Conservation (phyloP, 1,140 invertebrate genomes). For the Pygmarrhopalites habei region DNA sequence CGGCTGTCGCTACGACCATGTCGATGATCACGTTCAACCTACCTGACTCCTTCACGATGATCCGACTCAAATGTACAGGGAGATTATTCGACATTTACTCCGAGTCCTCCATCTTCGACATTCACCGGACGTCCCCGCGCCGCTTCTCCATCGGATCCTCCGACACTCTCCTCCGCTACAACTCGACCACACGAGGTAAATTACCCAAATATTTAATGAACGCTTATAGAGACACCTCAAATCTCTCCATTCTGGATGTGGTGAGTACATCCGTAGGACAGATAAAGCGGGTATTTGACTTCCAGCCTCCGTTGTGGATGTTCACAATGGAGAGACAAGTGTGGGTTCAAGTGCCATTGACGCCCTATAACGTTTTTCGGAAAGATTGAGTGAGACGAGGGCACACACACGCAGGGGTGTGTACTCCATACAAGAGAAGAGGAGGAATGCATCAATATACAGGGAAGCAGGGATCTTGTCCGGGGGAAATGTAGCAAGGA, state of each 20-base stretch:
- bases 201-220: background rate
- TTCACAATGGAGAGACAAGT: background rate
- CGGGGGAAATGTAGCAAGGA: too few relatives aligned
- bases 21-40: conserved; percentile 11
- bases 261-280: background rate
- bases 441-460: background rate
- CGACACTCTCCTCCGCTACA: background rate
- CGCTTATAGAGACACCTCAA: background rate
- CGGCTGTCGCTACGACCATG: background rate
- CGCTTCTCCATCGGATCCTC: background rate
- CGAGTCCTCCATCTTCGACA: conserved; percentile 11
- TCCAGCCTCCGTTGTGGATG: background rate
- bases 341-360: background rate
- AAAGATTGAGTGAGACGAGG: background rate
- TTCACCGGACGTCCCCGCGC: background rate
- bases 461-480: background rate
- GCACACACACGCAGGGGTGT: background rate
- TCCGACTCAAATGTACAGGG: conserved; percentile 21
- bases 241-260: background rate
- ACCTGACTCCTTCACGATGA: conserved; percentile 4
- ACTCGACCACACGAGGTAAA: background rate
- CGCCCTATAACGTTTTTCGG: background rate
- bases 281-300: background rate
- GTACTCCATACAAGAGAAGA: background rate
- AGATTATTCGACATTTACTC: conserved; percentile 18